Conservation (phyloP, 1,140 invertebrate species). For the Latrodectus geometricus region DNA sequence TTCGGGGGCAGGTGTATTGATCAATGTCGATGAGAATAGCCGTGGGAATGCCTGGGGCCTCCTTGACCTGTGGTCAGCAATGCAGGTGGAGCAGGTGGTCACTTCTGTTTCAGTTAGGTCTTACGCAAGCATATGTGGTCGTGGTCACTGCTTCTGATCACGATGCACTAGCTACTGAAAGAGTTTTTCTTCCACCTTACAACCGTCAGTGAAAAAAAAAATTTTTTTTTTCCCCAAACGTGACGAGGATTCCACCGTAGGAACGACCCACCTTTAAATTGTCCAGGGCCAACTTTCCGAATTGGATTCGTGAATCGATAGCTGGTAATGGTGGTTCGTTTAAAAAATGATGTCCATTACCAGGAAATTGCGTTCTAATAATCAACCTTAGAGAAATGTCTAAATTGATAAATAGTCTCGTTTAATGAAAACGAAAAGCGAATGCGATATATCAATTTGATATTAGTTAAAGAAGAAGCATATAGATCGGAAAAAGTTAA, state of each 20-base stretch:
- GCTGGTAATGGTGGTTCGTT: not conserved
- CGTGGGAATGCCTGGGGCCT: slow-evolving; percentile 35
- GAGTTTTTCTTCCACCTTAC: not conserved
- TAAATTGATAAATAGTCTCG: no score
- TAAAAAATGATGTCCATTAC: not conserved
- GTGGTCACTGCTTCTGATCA: slow-evolving; percentile 46
- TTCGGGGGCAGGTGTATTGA: slow-evolving; percentile 47
- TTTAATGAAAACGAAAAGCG: no score
- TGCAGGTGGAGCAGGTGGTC: slow-evolving; percentile 53
- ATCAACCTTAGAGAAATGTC: not conserved
- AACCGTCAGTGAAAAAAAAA: not conserved
- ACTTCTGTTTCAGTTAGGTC: slow-evolving; percentile 42
- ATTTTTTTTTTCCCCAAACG: not conserved
- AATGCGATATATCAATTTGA: no score
- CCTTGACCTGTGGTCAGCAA: slow-evolving; percentile 55
- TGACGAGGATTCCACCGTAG: not conserved
- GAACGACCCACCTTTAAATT: not conserved
- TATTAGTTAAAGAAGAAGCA: no score
- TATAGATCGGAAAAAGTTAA: no score
- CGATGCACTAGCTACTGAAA: slow-evolving; percentile 35
- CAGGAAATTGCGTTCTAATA: not conserved
- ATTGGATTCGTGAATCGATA: not conserved
- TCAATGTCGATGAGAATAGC: not conserved
- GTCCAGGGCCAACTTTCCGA: not conserved
- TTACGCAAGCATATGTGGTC: not conserved